phyloP scores from a whole-genome alignment of 2,797 vertebrate genomes.

The Amniataba percoides region DNA sequence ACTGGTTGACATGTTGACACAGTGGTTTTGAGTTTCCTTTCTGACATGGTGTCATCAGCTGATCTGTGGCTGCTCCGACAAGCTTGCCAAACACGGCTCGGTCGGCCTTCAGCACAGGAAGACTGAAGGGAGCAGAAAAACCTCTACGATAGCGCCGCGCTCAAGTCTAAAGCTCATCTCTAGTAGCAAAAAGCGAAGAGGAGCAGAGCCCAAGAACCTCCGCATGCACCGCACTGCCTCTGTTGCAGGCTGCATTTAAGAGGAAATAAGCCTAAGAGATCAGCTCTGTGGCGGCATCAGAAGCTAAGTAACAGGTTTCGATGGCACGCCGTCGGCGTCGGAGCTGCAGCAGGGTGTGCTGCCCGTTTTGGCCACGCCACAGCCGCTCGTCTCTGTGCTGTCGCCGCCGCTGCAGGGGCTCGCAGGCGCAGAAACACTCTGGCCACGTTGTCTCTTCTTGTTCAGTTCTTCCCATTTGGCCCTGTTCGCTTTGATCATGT shows the following conservation, averaged over 20 bases:
- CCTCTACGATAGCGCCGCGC: constrained; percentile 58
- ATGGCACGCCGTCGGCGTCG: constrained; percentile 35
- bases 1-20: constrained; percentile 68
- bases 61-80: constrained; percentile 61
- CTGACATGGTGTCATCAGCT: constrained; percentile 62
- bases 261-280: constrained; percentile 64
- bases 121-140: constrained; percentile 68
- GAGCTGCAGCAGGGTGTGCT: constrained; percentile 64
- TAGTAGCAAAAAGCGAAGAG: constrained; percentile 77
- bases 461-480: constrained; percentile 95
- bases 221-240: constrained; percentile 79
- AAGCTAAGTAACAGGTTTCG: constrained; percentile 81
- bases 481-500: constrained; percentile 92
- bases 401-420: constrained; percentile 63
- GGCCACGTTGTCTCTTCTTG: constrained; percentile 86
- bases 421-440: constrained; percentile 61
- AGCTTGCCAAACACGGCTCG: constrained; percentile 61
- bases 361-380: constrained; percentile 55
- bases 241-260: constrained; percentile 74
- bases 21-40: constrained; percentile 61
- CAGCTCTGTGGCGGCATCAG: constrained; percentile 21
- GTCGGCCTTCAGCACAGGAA: constrained; percentile 60
- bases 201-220: constrained; percentile 81
- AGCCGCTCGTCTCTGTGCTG: constrained; percentile 51
- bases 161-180: constrained; percentile 77